Evolutionary conservation across 2,888 invertebrate species (phyloP), one percentile per base, ranked within the genome.

Genomic region (Nomada hirtipes): DNA sequence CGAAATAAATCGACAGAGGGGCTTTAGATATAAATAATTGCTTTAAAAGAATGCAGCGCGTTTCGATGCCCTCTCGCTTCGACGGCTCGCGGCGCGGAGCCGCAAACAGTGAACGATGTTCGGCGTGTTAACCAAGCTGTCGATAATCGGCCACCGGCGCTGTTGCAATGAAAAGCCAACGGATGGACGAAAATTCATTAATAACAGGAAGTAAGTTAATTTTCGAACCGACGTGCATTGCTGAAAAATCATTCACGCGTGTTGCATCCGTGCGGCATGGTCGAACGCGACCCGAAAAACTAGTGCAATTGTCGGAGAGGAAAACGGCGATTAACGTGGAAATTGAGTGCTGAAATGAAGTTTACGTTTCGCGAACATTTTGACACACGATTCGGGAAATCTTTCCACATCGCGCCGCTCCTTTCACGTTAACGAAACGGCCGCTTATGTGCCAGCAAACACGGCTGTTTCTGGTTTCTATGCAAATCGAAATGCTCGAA

Each of bases 401-500:
- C 4, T 18, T 36, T 61, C 52, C 13, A n/a, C 20, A 9, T 23
- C 55, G 42, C 26, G 18, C 50, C 23, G 3, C 15, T 50, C 44
- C 52, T 57, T 50, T 70, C 70, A 15, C 55, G 47, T 63, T 36
- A n/a, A 70, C 47, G 69, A 26, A 47, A 55, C 63, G 55, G 23
- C 20, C 29, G 61, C 57, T 64, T 36, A 50, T 10, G 47, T 23
- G 29, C 47, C 50, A 13, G 57, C n/a, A 75, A 75, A 75, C 74
- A 61, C 57, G 47, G 63, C 61, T 15, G 55, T 64, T 64, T 59
- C 64, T 63, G 36, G 50, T 69, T 72, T 80, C 71, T 44, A 77
- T 80, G 79, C 71, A 77, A 80, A 80, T 77, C 71, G 52, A 18
- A 57, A 72, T 10, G 71, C 67, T 59, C 20, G 80, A 80, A 80